phyloP scores from a whole-genome alignment of 92 coral and sea anemone genomes.

The Palythoa grandis region DNA sequence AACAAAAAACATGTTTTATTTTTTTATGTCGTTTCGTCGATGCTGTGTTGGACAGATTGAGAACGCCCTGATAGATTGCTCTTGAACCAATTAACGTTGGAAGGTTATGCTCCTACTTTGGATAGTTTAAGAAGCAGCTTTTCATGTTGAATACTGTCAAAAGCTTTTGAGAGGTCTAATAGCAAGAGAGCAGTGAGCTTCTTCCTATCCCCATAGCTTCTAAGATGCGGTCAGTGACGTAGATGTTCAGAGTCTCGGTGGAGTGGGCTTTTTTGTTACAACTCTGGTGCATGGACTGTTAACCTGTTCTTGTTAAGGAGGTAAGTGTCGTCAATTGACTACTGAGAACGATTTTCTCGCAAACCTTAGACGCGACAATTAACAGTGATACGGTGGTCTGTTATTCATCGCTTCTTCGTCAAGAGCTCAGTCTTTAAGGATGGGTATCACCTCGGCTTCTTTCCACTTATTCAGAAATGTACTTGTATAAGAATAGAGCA shows the following conservation, averaged over 20 bases:
- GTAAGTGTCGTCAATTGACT: constrained; percentile 26
- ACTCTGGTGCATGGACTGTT: too few species aligned
- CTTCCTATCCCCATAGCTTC: constrained; percentile 40
- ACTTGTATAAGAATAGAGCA: constrained; percentile 25
- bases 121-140: constrained; percentile 31
- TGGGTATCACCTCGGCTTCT: too few species aligned
- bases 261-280: too few species aligned
- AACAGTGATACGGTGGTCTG: constrained; percentile 39
- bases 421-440: constrained; percentile 44
- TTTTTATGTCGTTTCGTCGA: too few species aligned
- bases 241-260: constrained; percentile 18
- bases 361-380: background rate
- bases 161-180: constrained; percentile 22
- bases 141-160: constrained; percentile 32
- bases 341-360: constrained; percentile 17
- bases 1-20: too few species aligned
- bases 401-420: constrained; percentile 32
- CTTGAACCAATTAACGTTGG: constrained; percentile 39
- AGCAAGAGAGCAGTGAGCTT: constrained; percentile 23
- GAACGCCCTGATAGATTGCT: constrained; percentile 31
- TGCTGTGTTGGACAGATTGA: constrained; percentile 40
- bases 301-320: background rate
- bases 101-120: constrained; percentile 29
- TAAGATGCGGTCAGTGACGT: constrained; percentile 13
- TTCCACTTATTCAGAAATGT: constrained; percentile 22